Percentiles rank a stretch among this genome's conserved stretches.
These are phyloP conservation scores for Agonopterix subpropinquella DNA, from an alignment of 2,888 invertebrate species.

Conservation along the genomic window DNA sequence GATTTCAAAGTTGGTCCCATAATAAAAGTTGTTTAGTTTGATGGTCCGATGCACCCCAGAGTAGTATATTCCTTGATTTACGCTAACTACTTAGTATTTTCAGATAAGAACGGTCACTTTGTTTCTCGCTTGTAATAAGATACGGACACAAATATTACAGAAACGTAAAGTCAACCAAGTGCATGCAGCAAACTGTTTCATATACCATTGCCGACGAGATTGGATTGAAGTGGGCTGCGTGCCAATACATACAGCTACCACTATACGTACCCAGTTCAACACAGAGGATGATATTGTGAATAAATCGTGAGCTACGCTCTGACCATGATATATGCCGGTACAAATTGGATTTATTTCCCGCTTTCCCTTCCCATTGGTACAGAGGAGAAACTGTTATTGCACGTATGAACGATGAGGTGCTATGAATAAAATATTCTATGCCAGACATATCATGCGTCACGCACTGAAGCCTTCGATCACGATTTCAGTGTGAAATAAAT, in stretches of 20 bases:
- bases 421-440: conserved; percentile 55
- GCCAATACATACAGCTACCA: conserved; percentile 23
- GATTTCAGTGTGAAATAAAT: conserved; percentile 22
- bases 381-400: conserved; percentile 63
- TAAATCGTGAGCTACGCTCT: conserved; percentile 57
- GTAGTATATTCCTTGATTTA: too few species aligned
- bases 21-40: too few species aligned
- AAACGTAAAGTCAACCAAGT: conserved; percentile 1
- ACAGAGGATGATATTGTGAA: conserved; percentile 43
- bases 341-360: conserved; percentile 71
- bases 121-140: too few species aligned
- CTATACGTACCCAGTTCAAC: conserved; percentile 4
- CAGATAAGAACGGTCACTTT: neutral
- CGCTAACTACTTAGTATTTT: too few species aligned
- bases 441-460: conserved; percentile 33
- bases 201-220: conserved; percentile 28
- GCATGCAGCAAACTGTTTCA: conserved; percentile 25
- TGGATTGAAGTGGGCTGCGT: conserved; percentile 42
- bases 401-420: conserved; percentile 66
- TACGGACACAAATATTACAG: too few species aligned
- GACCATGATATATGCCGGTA: conserved; percentile 68
- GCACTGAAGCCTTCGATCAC: conserved; percentile 38
- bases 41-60: too few species aligned
- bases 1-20: too few species aligned
- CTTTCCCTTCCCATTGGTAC: conserved; percentile 55